Conservation (phyloP, 1,140 invertebrate genomes). For the Drosophila hydei region DNA sequence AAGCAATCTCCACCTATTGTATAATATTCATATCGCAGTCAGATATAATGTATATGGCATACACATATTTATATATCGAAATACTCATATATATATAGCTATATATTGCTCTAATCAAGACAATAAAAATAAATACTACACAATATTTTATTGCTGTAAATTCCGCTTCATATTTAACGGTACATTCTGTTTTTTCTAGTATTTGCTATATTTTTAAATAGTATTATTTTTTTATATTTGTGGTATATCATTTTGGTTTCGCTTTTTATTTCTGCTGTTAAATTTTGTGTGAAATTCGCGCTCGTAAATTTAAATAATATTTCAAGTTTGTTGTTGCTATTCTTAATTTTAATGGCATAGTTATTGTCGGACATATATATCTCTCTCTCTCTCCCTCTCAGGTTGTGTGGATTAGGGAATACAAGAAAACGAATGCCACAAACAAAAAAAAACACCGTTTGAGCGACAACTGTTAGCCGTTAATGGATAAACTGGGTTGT, state of each 20-base stretch:
- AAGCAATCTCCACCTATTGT: slow-evolving; percentile 66
- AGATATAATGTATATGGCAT: slow-evolving; percentile 27
- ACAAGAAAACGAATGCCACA: neutral
- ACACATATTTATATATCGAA: slow-evolving; percentile 13
- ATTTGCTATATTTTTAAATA: slow-evolving; percentile 51
- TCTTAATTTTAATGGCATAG: slow-evolving; percentile 53
- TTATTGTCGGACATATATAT: slow-evolving; percentile 49
- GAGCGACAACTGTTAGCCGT: slow-evolving; percentile 6
- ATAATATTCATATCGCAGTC: slow-evolving; percentile 66
- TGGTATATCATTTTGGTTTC: slow-evolving; percentile 13
- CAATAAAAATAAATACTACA: slow-evolving; percentile 70
- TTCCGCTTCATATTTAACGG: slow-evolving; percentile 33
- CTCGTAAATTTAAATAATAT: slow-evolving; percentile 47
- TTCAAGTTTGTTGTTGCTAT: slow-evolving; percentile 29
- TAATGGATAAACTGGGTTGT: slow-evolving; percentile 8
- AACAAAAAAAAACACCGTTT: slow-evolving; percentile 28
- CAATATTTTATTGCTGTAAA: slow-evolving; percentile 59
- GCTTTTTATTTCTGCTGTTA: neutral
- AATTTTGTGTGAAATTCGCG: slow-evolving; percentile 38
- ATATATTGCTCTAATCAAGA: slow-evolving; percentile 65
- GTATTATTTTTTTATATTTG: slow-evolving; percentile 12
- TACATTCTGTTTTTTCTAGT: slow-evolving; percentile 23
- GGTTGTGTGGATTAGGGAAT: slow-evolving; percentile 53
- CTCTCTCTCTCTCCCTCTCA: neutral
- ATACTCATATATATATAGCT: slow-evolving; percentile 29